A percentile compares a stretch with the other conserved stretches of the same genome.
Evolutionary conservation across 1,140 invertebrate species (phyloP).

Genomic region (Mactra quadrangularis): DNA sequence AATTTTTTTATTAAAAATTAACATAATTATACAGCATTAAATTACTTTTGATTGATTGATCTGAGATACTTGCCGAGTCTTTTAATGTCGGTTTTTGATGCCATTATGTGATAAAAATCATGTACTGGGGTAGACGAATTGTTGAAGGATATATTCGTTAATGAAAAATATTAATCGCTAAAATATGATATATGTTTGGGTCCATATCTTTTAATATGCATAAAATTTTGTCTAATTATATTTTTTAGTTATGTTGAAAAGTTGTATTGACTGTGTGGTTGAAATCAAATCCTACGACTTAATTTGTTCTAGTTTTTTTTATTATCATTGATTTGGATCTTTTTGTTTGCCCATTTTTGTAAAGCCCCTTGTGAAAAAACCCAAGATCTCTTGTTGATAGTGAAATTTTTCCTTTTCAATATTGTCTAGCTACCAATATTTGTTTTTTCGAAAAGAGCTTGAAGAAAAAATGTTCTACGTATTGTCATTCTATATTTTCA

Average conservation of each 20-base stretch:
- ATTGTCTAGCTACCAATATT: constrained; percentile 7
- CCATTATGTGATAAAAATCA: background rate
- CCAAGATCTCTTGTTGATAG: constrained; percentile 11
- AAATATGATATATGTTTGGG: background rate
- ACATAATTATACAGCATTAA: background rate
- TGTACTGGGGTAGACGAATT: background rate
- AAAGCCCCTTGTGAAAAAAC: background rate
- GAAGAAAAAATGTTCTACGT: too few relatives aligned
- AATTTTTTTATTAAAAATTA: too few relatives aligned
- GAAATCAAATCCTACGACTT: too few relatives aligned
- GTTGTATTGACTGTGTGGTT: too few relatives aligned
- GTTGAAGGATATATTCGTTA: constrained; percentile 20
- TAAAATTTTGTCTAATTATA: too few relatives aligned
- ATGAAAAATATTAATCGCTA: constrained; percentile 24
- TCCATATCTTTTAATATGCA: background rate
- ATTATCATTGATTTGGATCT: constrained; percentile 10
- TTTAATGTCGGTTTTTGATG: constrained; percentile 12
- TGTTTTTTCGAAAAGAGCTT: background rate
- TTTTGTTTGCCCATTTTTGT: constrained; percentile 17
- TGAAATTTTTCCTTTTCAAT: constrained; percentile 29
- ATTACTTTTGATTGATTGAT: constrained; percentile 28
- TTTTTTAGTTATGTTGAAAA: too few relatives aligned
- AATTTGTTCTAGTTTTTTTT: too few relatives aligned
- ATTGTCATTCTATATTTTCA: too few relatives aligned
- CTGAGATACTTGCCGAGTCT: background rate